phyloP scores from a whole-genome alignment of 2,797 vertebrate genomes.

The Gymnothorax javanicus region DNA sequence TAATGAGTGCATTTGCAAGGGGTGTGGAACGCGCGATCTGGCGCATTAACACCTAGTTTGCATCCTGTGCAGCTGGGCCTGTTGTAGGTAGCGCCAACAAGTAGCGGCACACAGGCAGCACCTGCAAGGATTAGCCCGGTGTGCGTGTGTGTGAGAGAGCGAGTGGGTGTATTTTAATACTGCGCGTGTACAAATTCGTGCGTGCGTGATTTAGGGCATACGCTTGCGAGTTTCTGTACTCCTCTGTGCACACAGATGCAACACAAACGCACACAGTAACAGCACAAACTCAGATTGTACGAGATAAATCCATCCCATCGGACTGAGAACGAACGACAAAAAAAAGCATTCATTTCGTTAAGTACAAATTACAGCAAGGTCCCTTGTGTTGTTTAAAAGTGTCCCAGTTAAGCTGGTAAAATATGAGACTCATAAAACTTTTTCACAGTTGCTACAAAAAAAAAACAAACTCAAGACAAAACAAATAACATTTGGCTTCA shows the following conservation, averaged over 20 bases:
- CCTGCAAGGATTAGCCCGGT: background rate
- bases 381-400: no score
- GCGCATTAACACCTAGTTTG: slow-evolving; percentile 60
- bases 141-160: background rate
- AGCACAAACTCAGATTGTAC: no score
- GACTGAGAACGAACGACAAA: no score
- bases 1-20: slow-evolving; percentile 64
- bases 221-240: background rate
- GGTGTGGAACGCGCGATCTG: slow-evolving; percentile 45
- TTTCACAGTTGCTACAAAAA: background rate
- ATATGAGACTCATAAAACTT: background rate
- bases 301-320: no score
- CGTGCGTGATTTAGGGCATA: no score
- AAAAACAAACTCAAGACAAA: background rate
- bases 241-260: no score
- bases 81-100: slow-evolving; percentile 20
- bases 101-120: background rate
- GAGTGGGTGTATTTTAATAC: no score
- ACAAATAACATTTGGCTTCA: background rate
- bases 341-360: no score
- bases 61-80: slow-evolving; percentile 39
- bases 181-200: background rate
- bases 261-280: no score
- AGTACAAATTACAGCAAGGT: no score
- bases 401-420: no score